phyloP scores from a whole-genome alignment of 2,888 invertebrate species.

The Protophormia terraenovae region DNA sequence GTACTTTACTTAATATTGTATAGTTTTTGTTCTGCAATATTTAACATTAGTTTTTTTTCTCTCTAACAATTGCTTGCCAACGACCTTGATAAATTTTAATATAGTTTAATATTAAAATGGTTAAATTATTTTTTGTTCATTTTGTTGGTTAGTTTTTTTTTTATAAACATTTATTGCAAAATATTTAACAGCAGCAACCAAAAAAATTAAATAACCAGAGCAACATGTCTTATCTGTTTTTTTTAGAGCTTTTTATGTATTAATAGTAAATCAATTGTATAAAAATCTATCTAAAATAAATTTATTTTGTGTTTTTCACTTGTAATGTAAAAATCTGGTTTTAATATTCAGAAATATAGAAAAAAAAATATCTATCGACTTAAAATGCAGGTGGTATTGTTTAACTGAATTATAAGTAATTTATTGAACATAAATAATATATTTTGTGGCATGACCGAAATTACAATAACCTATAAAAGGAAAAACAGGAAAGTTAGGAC shows the following conservation, averaged over 20 bases:
- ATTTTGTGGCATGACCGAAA: not conserved
- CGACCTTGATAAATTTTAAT: slow-evolving; percentile 60
- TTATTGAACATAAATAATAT: not conserved
- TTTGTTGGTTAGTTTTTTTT: not conserved
- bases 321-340: slow-evolving; percentile 25
- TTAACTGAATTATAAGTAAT: not conserved
- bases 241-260: not conserved
- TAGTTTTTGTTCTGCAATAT: not conserved
- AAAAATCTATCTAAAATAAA: not conserved
- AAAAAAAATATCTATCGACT: slow-evolving; percentile 1
- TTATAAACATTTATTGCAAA: slow-evolving; percentile 54
- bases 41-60: not conserved
- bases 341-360: not conserved
- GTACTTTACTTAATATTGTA: not conserved
- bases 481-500: no score
- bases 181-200: slow-evolving; percentile 40
- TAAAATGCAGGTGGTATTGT: slow-evolving; percentile 60
- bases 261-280: slow-evolving; percentile 32
- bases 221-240: slow-evolving; percentile 55
- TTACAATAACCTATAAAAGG: not conserved
- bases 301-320: not conserved
- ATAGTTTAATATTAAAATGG: slow-evolving; percentile 47
- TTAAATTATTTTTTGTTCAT: slow-evolving; percentile 3
- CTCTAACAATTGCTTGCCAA: slow-evolving; percentile 37
- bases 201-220: slow-evolving; percentile 51